Conservation (phyloP, 1,140 invertebrate genomes). For the Platyscapa corneri region DNA sequence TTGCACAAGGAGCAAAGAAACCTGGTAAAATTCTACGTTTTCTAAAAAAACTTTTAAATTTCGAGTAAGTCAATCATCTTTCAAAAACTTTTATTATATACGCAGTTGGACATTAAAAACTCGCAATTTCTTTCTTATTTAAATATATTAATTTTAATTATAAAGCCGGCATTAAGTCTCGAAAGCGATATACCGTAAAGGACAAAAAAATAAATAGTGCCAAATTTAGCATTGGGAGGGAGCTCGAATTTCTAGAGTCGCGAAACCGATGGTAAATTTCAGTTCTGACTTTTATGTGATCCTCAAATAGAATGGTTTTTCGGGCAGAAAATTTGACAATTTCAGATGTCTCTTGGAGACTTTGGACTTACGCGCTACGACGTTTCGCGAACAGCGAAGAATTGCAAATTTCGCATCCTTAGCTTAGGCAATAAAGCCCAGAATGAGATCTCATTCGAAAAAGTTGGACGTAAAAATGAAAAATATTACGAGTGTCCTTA, state of each 20-base stretch:
- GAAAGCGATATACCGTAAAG: neutral
- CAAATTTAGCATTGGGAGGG: neutral
- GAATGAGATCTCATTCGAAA: neutral
- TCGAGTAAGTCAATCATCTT: neutral
- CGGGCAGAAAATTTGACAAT: neutral
- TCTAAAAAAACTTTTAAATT: neutral
- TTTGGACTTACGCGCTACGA: neutral
- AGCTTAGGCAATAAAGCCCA: neutral
- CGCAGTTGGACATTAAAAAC: neutral
- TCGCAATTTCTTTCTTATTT: neutral
- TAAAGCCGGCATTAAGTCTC: neutral
- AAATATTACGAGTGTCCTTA: constrained; percentile 7
- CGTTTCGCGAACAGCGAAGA: neutral
- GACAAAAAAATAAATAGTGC: neutral
- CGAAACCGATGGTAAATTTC: neutral
- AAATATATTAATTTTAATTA: neutral
- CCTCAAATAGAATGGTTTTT: neutral
- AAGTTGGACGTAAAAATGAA: neutral
- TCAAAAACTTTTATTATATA: neutral
- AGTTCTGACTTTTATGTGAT: neutral
- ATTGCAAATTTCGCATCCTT: no score
- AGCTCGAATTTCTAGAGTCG: neutral
- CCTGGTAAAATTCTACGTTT: neutral
- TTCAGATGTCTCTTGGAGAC: neutral
- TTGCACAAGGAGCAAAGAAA: neutral